Base-by-base conservation (phyloP, 2,113 vertebrate species). In the Sminthopsis crassicaudata region DNA sequence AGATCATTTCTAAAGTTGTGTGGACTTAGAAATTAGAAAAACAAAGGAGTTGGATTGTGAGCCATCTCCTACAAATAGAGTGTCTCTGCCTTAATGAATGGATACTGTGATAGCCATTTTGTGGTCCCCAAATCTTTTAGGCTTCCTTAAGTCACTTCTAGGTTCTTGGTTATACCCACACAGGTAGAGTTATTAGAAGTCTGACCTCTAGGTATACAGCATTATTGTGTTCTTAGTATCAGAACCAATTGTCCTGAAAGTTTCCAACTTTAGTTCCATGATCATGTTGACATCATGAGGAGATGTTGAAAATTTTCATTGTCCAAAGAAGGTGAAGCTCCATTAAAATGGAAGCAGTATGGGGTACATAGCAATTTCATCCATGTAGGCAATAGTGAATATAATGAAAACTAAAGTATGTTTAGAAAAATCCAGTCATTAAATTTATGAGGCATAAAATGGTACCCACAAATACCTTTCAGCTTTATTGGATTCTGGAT, bases 21-120 rank as follows among this genome's bases (percentile, higher is more conserved):
- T 22, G 19, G 25, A 42, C 5, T 1, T 2, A 36, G 91, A n/a
- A 90, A 84, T 46, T 5, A 26, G 27, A 48, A 57, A 8, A 7
- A 5, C 22, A 50, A 26, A 19, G 10, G 51, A 19, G 53, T 27
- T 23, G 12, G 55, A 22, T 67, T 92, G 76, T 94, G 27, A 8
- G 50, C 48, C 50, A 92, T 22, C 91, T 51, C 57, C 24, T 46
- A 11, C 30, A 48, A 8, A 22, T 30, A 25, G 9, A 89, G 48
- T 0, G 22, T 84, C n/a, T 22, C 0, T 22, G 36, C 27, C 10
- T 30, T n/a, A 25, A 23, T 26, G 8, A 26, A 0, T 3, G 8
- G 10, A 8, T 9, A 1, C 5, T 26, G 46, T 2, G 23, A 53
- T 30, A 25, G 57, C 27, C 2, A 46, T 50, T 8, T 25, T 26